Percentiles rank a stretch among this genome's conserved stretches.
Conservation (phyloP, 2,888 invertebrate genomes). For the Mythimna loreyi region DNA sequence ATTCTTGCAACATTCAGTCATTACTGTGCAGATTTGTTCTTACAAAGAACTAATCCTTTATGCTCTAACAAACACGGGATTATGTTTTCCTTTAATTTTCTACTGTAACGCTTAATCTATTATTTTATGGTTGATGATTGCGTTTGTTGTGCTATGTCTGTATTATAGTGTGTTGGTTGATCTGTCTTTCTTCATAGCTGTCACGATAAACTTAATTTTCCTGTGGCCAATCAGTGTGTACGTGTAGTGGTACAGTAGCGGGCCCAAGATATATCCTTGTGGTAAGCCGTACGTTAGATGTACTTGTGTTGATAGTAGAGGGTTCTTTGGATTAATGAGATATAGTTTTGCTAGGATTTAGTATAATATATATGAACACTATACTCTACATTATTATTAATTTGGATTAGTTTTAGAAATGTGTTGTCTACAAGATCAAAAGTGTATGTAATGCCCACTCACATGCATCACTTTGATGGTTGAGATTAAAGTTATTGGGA, state of each 20-base stretch:
- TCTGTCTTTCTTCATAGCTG: not conserved
- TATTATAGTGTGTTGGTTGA: not conserved
- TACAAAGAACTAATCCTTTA: no score
- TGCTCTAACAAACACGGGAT: not conserved
- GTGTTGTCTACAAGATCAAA: not conserved
- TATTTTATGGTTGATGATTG: not conserved
- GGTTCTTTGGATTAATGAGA: not conserved
- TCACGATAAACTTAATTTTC: no score
- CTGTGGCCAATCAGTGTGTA: not conserved
- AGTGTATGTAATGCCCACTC: not conserved
- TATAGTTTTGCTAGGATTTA: not conserved
- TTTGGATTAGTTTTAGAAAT: not conserved
- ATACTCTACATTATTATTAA: not conserved
- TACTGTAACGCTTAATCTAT: not conserved
- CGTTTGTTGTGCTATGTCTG: not conserved
- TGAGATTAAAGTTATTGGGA: not conserved
- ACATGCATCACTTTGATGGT: not conserved
- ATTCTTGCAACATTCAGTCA: not conserved
- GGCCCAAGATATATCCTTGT: not conserved
- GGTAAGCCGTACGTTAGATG: not conserved
- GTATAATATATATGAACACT: not conserved
- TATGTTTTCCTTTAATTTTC: constrained; percentile 5
- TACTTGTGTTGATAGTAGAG: not conserved
- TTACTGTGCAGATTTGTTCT: not conserved
- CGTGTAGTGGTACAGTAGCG: not conserved